Evolutionary conservation across 2,113 vertebrate genomes (phyloP), one percentile per base, ranked within the genome.

Genomic region (Epinephelus moara): DNA sequence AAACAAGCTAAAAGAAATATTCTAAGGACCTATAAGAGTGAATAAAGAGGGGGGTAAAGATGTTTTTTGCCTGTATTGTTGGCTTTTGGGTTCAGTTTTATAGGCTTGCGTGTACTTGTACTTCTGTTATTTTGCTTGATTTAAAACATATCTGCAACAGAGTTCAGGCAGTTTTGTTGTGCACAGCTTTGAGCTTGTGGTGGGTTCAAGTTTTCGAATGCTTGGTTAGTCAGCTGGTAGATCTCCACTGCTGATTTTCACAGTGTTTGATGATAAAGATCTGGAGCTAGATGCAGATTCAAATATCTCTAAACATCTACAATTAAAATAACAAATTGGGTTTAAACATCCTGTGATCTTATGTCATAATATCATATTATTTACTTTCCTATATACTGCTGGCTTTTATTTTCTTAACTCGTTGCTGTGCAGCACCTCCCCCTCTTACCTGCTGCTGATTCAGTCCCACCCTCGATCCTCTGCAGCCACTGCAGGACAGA

Each of bases 401-500:
- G 52, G 7, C 52, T 70, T 47, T 33, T 33, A 5, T 4, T 61
- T 52, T 23, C 5, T 13, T 27, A 17, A 30, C 3, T 23, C 11
- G 40, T 27, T 23, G 42, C 9, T 23, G 11, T 60, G n/a, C 25
- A 40, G 25, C 13, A 10, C 42, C 18, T 8, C 13, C 47, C 47
- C n/a, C 63, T 92, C 94, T 96, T 93, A 98, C 98, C 96, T 93
- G 95, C 96, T 42, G 94, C 95, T 69, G 92, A 76, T 87, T 97
- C 96, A 6, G 87, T 74, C 47, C 96, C 93, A 0, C 88, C 94
- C 87, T 96, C 93, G 0, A 98, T 81, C 72, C 88, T 95, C 86
- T 96, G 92, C 81, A 99, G 90, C 98, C 98, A 99, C 64, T 83
- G 85, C 33, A 96, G 91, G 79, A 99, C 53, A 56, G 93, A 95